phyloP scores from a whole-genome alignment of 2,113 vertebrate species.

The Cinclus mexicanus region DNA sequence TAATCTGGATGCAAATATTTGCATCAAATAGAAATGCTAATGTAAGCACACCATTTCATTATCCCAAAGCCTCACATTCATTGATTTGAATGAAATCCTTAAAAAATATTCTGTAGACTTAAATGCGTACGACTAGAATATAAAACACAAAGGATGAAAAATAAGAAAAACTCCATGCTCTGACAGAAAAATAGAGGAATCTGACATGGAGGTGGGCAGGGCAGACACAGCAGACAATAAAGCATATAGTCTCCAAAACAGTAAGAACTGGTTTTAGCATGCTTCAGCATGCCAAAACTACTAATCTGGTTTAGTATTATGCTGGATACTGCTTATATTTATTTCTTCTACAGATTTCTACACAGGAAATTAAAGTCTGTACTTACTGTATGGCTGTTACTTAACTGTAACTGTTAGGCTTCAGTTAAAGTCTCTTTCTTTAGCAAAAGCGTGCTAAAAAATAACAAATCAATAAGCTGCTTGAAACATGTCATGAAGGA shows the following conservation, averaged over 20 bases:
- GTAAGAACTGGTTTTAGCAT: neutral
- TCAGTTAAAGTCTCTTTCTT: neutral
- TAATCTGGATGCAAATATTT: constrained; percentile 7
- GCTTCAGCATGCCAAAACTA: neutral
- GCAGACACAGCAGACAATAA: neutral
- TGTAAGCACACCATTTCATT: neutral
- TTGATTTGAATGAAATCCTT: neutral
- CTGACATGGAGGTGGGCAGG: neutral
- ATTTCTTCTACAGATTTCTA: constrained; percentile 53
- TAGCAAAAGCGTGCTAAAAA: constrained; percentile 45
- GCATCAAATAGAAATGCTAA: neutral
- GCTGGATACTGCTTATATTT: constrained; percentile 26
- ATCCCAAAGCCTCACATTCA: neutral
- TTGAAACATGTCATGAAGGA: constrained; percentile 29
- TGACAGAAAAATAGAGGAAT: neutral
- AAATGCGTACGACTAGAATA: neutral
- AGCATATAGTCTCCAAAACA: neutral
- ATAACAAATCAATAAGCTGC: constrained; percentile 50
- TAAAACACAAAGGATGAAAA: neutral
- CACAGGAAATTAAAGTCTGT: constrained; percentile 71
- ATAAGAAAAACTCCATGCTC: neutral
- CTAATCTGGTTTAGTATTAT: constrained; percentile 19
- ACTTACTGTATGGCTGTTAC: constrained; percentile 25
- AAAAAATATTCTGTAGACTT: neutral
- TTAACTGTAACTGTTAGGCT: constrained; percentile 19